Evolutionary conservation across 37 sponge, comb jelly and placozoan species (phyloP).

Genomic region (Spongilla lacustris): DNA sequence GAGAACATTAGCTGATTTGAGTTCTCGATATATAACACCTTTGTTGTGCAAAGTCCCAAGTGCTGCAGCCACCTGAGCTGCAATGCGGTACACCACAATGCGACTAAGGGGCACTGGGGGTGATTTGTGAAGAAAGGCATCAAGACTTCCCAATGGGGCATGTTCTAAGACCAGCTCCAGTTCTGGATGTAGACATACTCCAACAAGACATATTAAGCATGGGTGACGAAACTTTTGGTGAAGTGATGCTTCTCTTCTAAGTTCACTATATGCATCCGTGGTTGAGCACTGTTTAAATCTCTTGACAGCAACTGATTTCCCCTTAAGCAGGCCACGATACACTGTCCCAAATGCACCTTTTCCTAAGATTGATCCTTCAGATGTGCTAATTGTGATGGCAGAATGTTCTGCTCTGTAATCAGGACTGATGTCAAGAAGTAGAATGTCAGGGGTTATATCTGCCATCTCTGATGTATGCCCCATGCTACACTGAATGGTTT

Average conservation of each 20-base stretch:
- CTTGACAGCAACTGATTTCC: background rate
- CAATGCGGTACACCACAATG: constrained; percentile 53
- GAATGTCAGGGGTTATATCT: too few relatives aligned
- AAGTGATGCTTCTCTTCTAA: constrained; percentile 38
- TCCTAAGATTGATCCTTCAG: background rate
- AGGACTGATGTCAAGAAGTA: too few relatives aligned
- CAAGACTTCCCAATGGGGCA: constrained; percentile 66
- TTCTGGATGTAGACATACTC: constrained; percentile 43
- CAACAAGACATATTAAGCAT: constrained; percentile 59
- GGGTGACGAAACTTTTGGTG: constrained; percentile 50
- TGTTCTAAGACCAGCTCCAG: constrained; percentile 64
- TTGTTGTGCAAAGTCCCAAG: constrained; percentile 49
- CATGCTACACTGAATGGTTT: too few relatives aligned
- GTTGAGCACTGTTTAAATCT: background rate
- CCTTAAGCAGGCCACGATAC: background rate
- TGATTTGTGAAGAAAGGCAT: constrained; percentile 14
- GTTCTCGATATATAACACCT: constrained; percentile 60
- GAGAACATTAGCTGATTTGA: constrained; percentile 73
- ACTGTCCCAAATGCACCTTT: background rate
- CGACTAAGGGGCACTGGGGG: constrained; percentile 28
- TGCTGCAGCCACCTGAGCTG: constrained; percentile 65
- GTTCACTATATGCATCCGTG: background rate
- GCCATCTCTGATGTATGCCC: too few relatives aligned
- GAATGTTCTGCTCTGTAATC: too few relatives aligned
- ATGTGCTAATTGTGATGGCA: too few relatives aligned